Conservation (phyloP, 2,888 invertebrate genomes). For the Spialia ferax region DNA sequence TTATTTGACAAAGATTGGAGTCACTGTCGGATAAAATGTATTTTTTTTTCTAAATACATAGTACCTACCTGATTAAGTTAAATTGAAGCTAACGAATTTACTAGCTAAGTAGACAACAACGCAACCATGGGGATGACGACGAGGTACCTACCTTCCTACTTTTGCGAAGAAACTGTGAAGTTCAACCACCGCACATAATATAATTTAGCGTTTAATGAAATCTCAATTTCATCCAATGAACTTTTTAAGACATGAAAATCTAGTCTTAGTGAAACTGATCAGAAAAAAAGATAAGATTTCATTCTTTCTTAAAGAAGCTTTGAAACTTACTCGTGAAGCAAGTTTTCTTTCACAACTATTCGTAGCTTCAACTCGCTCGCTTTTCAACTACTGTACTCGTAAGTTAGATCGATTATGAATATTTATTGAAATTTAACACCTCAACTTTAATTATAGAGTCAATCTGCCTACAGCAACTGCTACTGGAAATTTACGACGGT, state of each 20-base stretch:
- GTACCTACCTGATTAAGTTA: no score
- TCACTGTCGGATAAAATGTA: no score
- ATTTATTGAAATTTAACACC: slow-evolving; percentile 25
- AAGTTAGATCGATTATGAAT: slow-evolving; percentile 7
- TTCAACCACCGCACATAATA: no score
- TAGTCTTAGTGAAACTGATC: background rate
- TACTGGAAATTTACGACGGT: background rate
- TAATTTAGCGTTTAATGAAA: no score
- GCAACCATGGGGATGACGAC: no score
- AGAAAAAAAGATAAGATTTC: background rate
- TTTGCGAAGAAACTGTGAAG: no score
- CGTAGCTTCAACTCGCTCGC: slow-evolving; percentile 10
- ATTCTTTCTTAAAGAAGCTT: background rate
- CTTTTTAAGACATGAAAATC: background rate
- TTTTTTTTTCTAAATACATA: no score
- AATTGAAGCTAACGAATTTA: no score
- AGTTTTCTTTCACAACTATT: slow-evolving; percentile 21
- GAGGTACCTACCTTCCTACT: no score
- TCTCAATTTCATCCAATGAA: background rate
- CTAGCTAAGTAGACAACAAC: no score
- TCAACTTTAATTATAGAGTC: slow-evolving; percentile 25
- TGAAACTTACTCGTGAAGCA: background rate
- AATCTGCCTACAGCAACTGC: slow-evolving; percentile 11
- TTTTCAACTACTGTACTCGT: background rate
- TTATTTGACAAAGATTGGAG: no score